Evolutionary conservation across 2,113 vertebrate genomes (phyloP).

Genomic region (Pristiophorus japonicus): DNA sequence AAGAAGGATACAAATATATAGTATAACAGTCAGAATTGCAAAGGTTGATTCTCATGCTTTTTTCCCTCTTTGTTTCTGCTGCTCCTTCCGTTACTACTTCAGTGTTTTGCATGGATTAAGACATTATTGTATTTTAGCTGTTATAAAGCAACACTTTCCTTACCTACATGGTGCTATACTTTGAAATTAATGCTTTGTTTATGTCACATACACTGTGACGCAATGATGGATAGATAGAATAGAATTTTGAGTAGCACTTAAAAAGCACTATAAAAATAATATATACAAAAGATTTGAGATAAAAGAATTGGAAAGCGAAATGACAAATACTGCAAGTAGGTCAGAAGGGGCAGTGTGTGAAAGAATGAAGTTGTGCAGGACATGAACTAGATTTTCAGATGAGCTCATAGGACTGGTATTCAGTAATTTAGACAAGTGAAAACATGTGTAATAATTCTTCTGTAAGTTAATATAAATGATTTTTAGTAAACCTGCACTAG

Average conservation of each 20-base stretch:
- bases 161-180: background rate
- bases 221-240: background rate
- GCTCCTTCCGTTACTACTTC: background rate
- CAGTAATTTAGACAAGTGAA: background rate
- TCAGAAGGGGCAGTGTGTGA: background rate
- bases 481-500: background rate
- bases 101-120: background rate
- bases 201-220: background rate
- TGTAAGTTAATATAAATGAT: background rate
- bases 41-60: background rate
- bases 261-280: background rate
- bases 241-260: background rate
- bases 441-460: background rate
- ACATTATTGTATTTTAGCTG: background rate
- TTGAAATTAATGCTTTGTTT: background rate
- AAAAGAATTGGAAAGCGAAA: background rate
- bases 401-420: slow-evolving; percentile 4
- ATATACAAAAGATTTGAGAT: background rate
- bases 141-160: background rate
- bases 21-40: background rate
- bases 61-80: background rate
- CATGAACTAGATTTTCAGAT: background rate
- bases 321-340: background rate
- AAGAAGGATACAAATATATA: background rate
- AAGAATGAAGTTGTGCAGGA: background rate